Evolutionary conservation across 2,888 invertebrate species (phyloP), one percentile per base, ranked within the genome.

Genomic region (Euplexia lucipara): DNA sequence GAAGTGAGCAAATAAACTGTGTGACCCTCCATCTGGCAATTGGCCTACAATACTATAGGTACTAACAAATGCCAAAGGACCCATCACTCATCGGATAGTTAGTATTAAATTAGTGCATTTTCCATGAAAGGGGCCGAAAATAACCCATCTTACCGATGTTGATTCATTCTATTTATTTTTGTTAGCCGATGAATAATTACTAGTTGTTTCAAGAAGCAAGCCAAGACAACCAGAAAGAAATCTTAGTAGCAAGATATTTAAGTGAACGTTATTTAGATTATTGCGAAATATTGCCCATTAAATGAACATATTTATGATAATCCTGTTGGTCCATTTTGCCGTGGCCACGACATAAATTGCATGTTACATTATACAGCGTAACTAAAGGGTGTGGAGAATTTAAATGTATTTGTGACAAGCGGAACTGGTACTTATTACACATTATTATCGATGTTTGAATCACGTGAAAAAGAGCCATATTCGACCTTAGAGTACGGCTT

Each of bases 141-240:
- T 76, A 74, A 68, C 51, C 30, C 22, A 45, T 59, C 32, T 59
- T 59, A 65, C 51, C 65, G 63, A 58, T 76, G 70, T n/a, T 56
- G 69, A 63, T 69, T 62, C 62, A 63, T 77, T 59, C 68, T 71
- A 82, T 76, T 70, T 73, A 70, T 78, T 78, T 78, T 78, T 63
- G 77, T 68, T 26, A 60, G 48, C 59, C 51, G 58, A 81, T 79
- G 82, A 76, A 70, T 75, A 75, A 75, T 81, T 75, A 63, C 53
- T 34, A 42, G 68, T 65, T 70, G 72, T 59, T 75, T 57, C 49
- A 60, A 62, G 60, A 56, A 41, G 45, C 54, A 62, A 59, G 79
- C 82, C 79, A 81, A 79, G 37, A 78, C 44, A 63, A 9, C 39
- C 51, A 52, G 54, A 70, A 68, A 71, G 39, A 56, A 54, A 52